A percentile compares a stretch with the other conserved stretches of the same genome.
These are phyloP conservation scores for Anthopleura sola DNA, from an alignment of 64 coral and sea anemone genomes.

Conservation along the genomic window DNA sequence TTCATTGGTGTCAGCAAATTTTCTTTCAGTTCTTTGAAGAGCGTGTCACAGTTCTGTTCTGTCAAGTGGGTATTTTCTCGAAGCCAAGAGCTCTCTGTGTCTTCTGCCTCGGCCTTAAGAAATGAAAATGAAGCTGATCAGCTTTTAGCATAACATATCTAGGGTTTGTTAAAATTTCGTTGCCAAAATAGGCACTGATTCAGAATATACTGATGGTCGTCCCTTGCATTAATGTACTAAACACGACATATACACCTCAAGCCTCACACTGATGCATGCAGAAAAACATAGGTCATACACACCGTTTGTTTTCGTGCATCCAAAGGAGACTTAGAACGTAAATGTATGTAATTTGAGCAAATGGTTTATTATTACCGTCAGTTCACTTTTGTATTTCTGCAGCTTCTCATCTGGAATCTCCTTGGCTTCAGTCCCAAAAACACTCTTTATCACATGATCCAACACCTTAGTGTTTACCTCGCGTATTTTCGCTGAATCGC, in stretches of 20 bases:
- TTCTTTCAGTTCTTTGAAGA: background rate
- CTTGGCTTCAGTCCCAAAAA: background rate
- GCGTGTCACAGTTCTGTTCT: background rate
- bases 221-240: too few species aligned
- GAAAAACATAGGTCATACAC: too few species aligned
- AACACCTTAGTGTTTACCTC: background rate
- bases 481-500: background rate
- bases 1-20: background rate
- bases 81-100: constrained; percentile 6
- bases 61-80: background rate
- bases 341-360: too few species aligned
- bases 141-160: too few species aligned
- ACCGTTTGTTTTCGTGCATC: too few species aligned
- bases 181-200: too few species aligned
- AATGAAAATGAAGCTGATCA: background rate
- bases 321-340: too few species aligned
- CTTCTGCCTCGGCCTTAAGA: constrained; percentile 14
- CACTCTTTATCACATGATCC: background rate
- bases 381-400: background rate
- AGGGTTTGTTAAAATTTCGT: too few species aligned
- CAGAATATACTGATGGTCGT: too few species aligned
- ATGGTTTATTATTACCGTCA: background rate
- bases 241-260: too few species aligned
- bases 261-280: too few species aligned
- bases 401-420: constrained; percentile 1